Conservation (phyloP, 2,113 vertebrate species). For the Dipodomys spectabilis region DNA sequence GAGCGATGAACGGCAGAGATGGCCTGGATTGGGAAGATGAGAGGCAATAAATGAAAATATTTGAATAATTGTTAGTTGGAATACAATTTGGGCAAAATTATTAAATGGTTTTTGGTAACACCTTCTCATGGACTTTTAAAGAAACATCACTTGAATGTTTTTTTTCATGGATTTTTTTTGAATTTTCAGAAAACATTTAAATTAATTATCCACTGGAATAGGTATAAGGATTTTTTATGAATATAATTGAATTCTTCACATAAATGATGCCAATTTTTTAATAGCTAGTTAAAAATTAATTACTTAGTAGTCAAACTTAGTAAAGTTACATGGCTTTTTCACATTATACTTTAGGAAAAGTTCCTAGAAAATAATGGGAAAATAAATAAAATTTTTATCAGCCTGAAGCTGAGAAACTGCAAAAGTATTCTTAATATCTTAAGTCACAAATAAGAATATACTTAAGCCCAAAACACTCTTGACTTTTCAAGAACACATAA, state of each 20-base stretch:
- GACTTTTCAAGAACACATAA: not conserved
- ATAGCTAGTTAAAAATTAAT: not conserved
- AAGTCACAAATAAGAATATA: not conserved
- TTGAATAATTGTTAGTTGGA: no score
- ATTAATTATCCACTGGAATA: not conserved
- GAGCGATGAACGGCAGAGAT: no score
- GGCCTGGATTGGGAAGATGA: rapidly evolving
- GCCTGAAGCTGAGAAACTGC: not conserved
- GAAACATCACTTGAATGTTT: not conserved
- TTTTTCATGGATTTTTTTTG: not conserved
- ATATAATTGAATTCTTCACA: not conserved
- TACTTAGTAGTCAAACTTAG: not conserved
- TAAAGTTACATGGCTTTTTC: not conserved
- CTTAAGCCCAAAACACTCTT: not conserved
- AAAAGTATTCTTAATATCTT: not conserved
- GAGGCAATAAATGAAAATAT: not conserved
- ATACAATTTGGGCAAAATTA: no score
- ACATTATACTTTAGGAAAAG: not conserved
- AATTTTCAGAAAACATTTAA: not conserved
- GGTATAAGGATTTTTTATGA: not conserved
- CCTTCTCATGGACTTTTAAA: not conserved
- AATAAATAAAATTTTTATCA: not conserved
- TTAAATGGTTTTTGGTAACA: no score
- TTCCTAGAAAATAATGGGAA: not conserved
- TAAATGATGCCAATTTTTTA: not conserved